Evolutionary conservation across 2,888 invertebrate species (phyloP).

Genomic region (Coleophora flavipennella): DNA sequence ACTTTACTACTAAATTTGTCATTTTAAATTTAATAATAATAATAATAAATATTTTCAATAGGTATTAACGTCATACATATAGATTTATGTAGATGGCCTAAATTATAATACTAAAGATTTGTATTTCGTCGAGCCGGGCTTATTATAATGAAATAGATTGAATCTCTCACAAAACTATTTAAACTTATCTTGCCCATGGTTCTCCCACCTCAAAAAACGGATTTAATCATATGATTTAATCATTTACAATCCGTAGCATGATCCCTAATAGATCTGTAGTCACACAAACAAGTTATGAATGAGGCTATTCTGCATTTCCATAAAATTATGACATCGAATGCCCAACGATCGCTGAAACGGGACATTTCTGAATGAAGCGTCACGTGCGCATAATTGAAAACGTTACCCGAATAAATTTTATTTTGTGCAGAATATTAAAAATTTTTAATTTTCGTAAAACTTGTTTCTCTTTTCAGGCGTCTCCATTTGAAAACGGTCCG

Average conservation of each 20-base stretch:
- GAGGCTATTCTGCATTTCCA: no score
- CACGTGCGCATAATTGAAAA: conserved; percentile 30
- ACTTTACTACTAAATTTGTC: conserved; percentile 61
- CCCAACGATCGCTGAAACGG: conserved; percentile 27
- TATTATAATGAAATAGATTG: not conserved
- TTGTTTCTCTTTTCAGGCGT: conserved; percentile 13
- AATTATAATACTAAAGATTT: conserved; percentile 28
- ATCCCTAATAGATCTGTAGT: no score
- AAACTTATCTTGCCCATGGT: no score
- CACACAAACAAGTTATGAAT: no score
- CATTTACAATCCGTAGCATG: no score
- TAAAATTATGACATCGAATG: conserved; percentile 23
- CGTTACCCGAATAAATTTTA: conserved; percentile 11
- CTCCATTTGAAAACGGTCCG: conserved; percentile 50
- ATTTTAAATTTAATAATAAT: conserved; percentile 38
- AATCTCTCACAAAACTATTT: not conserved
- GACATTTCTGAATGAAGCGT: conserved; percentile 44
- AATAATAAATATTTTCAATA: conserved; percentile 44
- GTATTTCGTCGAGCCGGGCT: conserved; percentile 26
- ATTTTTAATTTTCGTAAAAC: conserved; percentile 22
- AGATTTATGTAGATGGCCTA: conserved; percentile 43
- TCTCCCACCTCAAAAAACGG: no score
- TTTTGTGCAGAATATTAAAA: conserved; percentile 28
- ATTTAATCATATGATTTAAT: no score
- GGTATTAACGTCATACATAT: conserved; percentile 41